Conservation (phyloP, 64 coral and sea anemone genomes). For the Acropora yongei region DNA sequence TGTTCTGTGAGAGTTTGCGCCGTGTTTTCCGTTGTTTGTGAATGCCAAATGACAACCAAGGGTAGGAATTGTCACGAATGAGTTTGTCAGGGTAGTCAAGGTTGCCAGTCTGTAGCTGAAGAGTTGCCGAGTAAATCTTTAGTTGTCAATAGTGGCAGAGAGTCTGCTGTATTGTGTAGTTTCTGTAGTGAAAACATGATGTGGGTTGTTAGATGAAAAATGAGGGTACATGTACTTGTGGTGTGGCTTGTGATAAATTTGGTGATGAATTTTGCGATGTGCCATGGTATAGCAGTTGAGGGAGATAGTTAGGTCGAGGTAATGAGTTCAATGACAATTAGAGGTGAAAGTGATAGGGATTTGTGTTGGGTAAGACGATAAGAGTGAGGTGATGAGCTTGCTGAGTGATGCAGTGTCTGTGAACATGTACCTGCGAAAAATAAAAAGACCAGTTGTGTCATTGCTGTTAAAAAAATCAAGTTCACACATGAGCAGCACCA, state of each 20-base stretch:
- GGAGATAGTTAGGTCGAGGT: not conserved
- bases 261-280: not conserved
- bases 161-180: not conserved
- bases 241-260: conserved; percentile 31
- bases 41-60: too few relatives aligned
- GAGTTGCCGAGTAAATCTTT: too few relatives aligned
- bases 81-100: too few relatives aligned
- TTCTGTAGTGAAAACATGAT: not conserved
- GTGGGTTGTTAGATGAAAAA: not conserved
- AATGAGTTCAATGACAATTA: not conserved
- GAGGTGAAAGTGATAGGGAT: conserved; percentile 45
- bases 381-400: not conserved
- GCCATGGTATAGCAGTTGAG: conserved; percentile 9
- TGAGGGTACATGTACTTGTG: conserved; percentile 33
- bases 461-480: not conserved
- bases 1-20: too few relatives aligned
- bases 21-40: too few relatives aligned
- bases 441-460: not conserved
- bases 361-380: conserved; percentile 13
- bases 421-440: not conserved
- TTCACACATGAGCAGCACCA: too few relatives aligned
- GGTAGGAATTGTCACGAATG: too few relatives aligned
- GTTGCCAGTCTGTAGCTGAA: too few relatives aligned
- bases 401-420: not conserved
- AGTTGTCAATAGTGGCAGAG: too few relatives aligned